Evolutionary conservation across 2,888 invertebrate genomes (phyloP).

Genomic region (Netelia virgata): DNA sequence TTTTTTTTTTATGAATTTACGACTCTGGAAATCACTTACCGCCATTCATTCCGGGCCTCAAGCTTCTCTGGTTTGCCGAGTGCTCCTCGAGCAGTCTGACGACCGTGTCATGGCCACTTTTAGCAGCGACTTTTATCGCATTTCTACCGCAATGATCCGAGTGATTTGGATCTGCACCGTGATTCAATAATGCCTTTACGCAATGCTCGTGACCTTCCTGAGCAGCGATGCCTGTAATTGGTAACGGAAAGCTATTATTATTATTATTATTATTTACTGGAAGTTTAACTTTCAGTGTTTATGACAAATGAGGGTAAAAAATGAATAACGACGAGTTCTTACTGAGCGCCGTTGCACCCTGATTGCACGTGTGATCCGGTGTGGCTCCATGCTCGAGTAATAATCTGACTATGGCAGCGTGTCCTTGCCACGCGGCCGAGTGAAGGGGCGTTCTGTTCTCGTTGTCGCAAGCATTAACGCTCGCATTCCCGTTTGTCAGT

Average conservation of each 20-base stretch:
- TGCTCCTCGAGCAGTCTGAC: constrained; percentile 91
- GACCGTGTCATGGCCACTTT: constrained; percentile 95
- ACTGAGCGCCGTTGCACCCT: constrained; percentile 97
- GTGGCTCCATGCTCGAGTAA: constrained; percentile 92
- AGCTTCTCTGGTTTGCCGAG: constrained; percentile 82
- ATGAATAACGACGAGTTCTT: constrained; percentile 61
- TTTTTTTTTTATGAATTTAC: constrained; percentile 6
- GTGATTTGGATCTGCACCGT: constrained; percentile 94
- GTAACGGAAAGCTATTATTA: background rate
- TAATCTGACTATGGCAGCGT: constrained; percentile 92
- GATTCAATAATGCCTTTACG: constrained; percentile 92
- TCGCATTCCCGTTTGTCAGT: constrained; percentile 92
- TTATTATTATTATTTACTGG: background rate
- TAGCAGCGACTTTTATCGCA: constrained; percentile 95
- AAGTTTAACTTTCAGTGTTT: too few species aligned
- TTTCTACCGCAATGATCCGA: constrained; percentile 95
- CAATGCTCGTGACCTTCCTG: constrained; percentile 98
- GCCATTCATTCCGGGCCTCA: constrained; percentile 82
- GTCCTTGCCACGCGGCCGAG: constrained; percentile 98
- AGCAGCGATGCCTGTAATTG: constrained; percentile 92
- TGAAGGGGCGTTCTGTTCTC: constrained; percentile 96
- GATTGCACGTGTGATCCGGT: constrained; percentile 96
- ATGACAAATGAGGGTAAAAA: constrained; percentile 8
- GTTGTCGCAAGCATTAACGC: constrained; percentile 94
- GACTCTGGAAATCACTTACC: constrained; percentile 73